Evolutionary conservation across 1,140 invertebrate genomes (phyloP), one percentile per base, ranked within the genome.

Genomic region (Agrypnia vestita): DNA sequence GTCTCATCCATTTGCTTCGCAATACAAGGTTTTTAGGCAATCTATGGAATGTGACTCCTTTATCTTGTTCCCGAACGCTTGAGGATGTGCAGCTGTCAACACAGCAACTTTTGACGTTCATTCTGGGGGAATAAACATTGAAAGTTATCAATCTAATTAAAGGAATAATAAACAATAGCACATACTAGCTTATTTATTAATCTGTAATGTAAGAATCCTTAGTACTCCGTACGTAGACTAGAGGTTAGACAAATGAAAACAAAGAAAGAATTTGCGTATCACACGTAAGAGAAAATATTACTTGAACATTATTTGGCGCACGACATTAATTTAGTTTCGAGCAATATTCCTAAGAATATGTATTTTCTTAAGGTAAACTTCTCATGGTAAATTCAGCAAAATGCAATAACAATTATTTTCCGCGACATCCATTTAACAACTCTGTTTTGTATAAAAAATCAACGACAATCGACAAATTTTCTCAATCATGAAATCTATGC

Each of bases 1-100:
- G 90, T 4, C 84, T 84, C 47, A 91, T 86, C 90, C 90, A 91
- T 84, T 87, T 89, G 56, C 84, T 84, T 35, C 87, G 84, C 25
- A 90, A 84, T 12, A 84, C 82, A 9, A 84, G 74, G 80, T 91
- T 89, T 55, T 90, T 88, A 1, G 91, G 90, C 78, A 92, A 91
- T 43, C 90, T 90, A 80, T 92, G 91, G 82, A 91, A 87, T 17
- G 90, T 91, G 62, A 91, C 84, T 44, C 90, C 90, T 80, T 87
- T 87, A 79, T 88, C 86, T 84, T 90, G 86, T 71, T 87, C 84
- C 10, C 86, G 76, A 10, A 84, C 83, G 25, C 86, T 86, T 8
- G 85, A 86, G 10, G 88, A 89, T 9, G 83, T 84, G 61, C 88
- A 89, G 12, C 84, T 84, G n/a, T 84, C 82, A 21, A 89, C 85